A percentile compares a stretch with the other conserved stretches of the same genome.
These are phyloP conservation scores for Pagetopsis macropterus DNA, from an alignment of 2,797 vertebrate species.

Conservation along the genomic window DNA sequence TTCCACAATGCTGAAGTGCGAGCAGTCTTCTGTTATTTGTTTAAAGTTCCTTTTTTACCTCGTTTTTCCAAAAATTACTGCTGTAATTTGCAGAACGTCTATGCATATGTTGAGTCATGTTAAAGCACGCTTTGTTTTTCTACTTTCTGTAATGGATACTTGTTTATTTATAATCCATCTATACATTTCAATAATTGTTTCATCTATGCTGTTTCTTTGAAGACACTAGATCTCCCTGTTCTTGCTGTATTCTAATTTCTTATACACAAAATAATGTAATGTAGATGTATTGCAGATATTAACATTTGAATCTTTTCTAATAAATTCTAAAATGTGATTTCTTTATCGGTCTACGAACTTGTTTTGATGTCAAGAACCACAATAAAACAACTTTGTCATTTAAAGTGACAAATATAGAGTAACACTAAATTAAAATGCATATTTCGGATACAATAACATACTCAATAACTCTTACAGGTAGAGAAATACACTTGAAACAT, in stretches of 20 bases:
- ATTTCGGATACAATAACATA: not conserved
- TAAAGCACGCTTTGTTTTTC: conserved; percentile 8
- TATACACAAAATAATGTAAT: conserved; percentile 49
- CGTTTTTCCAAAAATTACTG: conserved; percentile 17
- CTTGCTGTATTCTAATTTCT: conserved; percentile 41
- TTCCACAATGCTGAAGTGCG: not conserved
- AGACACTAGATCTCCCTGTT: conserved; percentile 27
- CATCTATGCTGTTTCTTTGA: conserved; percentile 25
- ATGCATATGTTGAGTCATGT: conserved; percentile 64
- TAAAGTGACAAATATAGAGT: not conserved
- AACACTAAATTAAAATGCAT: not conserved
- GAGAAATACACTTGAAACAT: conserved; percentile 15
- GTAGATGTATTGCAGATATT: conserved; percentile 61
- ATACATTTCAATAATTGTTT: conserved; percentile 31
- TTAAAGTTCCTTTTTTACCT: conserved; percentile 11
- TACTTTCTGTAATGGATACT: conserved; percentile 22
- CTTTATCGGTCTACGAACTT: not conserved
- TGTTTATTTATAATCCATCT: conserved; percentile 40
- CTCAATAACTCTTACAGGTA: not conserved
- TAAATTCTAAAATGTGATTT: conserved; percentile 32
- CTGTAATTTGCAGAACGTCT: conserved; percentile 34
- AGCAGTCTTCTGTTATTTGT: conserved; percentile 35
- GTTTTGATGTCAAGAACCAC: conserved; percentile 5
- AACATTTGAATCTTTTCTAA: conserved; percentile 53
- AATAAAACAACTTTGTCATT: conserved; percentile 10